Evolutionary conservation across 2,888 invertebrate genomes (phyloP), one percentile per base, ranked within the genome.

Genomic region (Alsophila aescularia): DNA sequence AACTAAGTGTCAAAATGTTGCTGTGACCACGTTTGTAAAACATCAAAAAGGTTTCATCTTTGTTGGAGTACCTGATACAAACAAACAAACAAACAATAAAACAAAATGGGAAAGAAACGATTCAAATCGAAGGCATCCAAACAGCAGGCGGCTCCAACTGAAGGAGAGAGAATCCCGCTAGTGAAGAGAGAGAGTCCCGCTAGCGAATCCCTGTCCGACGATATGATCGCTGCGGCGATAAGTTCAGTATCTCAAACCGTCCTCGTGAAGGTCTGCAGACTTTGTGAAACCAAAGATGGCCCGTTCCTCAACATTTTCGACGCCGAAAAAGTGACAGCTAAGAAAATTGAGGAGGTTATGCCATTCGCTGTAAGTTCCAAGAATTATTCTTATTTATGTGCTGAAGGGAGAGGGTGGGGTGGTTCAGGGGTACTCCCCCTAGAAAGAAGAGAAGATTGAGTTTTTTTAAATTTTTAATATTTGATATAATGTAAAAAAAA

Each of bases 281-380:
- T 92, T 0, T 92, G 92, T 60, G 92, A 88, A 66, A 67, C 81
- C 34, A 89, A 87, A 74, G 88, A 90, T 73, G 92, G 92, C 0
- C 92, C 92, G 1, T 92, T 92, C 58, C 77, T 90, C 7, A 87
- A 92, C 55, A 92, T 92, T 56, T 92, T 92, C 58, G 90, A 87
- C 39, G 72, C 82, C 32, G 91, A 88, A 45, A 85, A 83, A 66
- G 63, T 80, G 10, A 85, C 82, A n/a, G 83, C 88, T 0, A 88
- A 81, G 64, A 91, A 90, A 73, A 88, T 92, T 55, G 84, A 90
- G 27, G 81, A 85, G 24, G 59, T 92, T 41, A 80, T 92, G 85
- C 90, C 91, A 27, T 90, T 92, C 72, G 77, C 60, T 77, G 92
- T 92, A 72, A 85, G 86, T 56, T 44, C 31, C 29, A 0, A n/a